These are phyloP conservation scores for Heterodera schachtii DNA, from an alignment of 1,140 invertebrate genomes.

Conservation along the genomic window DNA sequence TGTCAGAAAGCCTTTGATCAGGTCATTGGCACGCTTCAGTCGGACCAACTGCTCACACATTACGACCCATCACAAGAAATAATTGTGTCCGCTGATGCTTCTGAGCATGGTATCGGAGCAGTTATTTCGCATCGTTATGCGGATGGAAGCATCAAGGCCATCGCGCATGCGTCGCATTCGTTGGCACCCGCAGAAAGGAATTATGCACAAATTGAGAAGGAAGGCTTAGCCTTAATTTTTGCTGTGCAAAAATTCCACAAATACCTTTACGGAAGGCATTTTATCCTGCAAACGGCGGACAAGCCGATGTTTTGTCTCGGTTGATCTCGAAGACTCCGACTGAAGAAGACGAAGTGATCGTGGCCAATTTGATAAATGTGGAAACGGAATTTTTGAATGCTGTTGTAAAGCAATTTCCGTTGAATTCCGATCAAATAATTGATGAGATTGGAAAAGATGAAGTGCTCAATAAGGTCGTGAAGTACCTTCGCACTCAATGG, in stretches of 20 bases:
- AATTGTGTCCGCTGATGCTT: conserved; percentile 69
- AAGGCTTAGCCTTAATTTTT: too few species aligned
- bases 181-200: conserved; percentile 41
- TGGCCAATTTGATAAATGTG: too few species aligned
- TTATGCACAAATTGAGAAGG: conserved; percentile 52
- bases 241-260: conserved; percentile 54
- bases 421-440: too few species aligned
- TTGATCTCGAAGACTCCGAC: conserved; percentile 31
- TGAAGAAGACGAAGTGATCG: too few species aligned
- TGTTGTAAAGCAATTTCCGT: too few species aligned
- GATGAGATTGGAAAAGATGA: too few species aligned
- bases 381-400: too few species aligned
- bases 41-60: conserved; percentile 58
- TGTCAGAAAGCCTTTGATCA: conserved; percentile 51
- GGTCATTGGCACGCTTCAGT: conserved; percentile 58
- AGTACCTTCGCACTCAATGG: too few species aligned
- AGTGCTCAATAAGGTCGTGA: too few species aligned
- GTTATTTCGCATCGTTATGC: conserved; percentile 67
- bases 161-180: conserved; percentile 61
- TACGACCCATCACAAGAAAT: conserved; percentile 66
- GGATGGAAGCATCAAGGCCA: conserved; percentile 66
- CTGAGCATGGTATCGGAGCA: conserved; percentile 68
- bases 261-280: conserved; percentile 68
- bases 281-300: conserved; percentile 67
- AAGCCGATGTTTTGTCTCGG: conserved; percentile 57